These are phyloP conservation scores for Laspeyria flexula DNA, from an alignment of 2,888 invertebrate species.

Conservation along the genomic window DNA sequence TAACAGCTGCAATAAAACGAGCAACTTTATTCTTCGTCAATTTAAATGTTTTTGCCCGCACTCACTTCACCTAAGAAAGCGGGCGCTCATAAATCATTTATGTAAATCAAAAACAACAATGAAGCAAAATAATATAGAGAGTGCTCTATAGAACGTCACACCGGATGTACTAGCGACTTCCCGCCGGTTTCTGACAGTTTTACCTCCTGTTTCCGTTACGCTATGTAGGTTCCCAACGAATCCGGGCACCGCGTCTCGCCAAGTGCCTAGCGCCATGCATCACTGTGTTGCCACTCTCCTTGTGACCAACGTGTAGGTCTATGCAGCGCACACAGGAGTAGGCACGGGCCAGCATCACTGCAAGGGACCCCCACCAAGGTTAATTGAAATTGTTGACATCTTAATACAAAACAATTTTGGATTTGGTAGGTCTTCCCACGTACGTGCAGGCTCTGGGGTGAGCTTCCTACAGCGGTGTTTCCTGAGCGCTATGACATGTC, in stretches of 20 bases:
- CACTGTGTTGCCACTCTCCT: too few relatives aligned
- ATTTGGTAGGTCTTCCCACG: too few relatives aligned
- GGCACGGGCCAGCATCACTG: too few relatives aligned
- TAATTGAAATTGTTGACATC: too few relatives aligned
- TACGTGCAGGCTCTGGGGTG: too few relatives aligned
- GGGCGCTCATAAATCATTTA: slow-evolving; percentile 69
- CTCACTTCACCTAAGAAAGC: slow-evolving; percentile 53
- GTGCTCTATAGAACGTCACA: slow-evolving; percentile 59
- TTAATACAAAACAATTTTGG: too few relatives aligned
- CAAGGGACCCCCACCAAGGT: too few relatives aligned
- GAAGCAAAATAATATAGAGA: slow-evolving; percentile 69
- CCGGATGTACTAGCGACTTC: slow-evolving; percentile 70
- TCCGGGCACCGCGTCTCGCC: slow-evolving; percentile 13
- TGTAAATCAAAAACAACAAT: slow-evolving; percentile 73
- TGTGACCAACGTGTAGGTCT: too few relatives aligned
- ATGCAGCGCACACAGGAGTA: too few relatives aligned
- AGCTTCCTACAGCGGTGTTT: too few relatives aligned
- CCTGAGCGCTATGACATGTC: too few relatives aligned
- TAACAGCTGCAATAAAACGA: neutral
- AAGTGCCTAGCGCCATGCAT: too few relatives aligned
- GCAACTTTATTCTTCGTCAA: slow-evolving; percentile 29
- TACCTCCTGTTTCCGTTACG: slow-evolving; percentile 61
- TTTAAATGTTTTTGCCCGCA: slow-evolving; percentile 42
- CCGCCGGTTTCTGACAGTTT: slow-evolving; percentile 65
- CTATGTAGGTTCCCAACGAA: slow-evolving; percentile 31